A percentile compares a stretch with the other conserved stretches of the same genome.
phyloP scores from a whole-genome alignment of 1,140 invertebrate species.

The Drosophila pruinosa region DNA sequence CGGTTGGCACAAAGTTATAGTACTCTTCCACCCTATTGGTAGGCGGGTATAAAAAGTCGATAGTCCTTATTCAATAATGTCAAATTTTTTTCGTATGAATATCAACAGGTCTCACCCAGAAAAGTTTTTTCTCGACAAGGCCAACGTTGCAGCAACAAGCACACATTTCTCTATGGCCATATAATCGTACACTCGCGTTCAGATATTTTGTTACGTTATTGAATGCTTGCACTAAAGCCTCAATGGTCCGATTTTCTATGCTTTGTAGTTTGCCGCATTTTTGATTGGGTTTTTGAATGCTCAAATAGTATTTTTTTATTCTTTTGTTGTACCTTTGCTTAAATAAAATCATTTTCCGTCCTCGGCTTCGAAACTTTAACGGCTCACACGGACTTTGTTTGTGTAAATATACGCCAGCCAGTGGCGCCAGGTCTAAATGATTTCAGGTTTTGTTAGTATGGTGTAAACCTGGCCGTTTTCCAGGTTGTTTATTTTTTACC shows the following conservation, averaged over 20 bases:
- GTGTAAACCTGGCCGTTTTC: slow-evolving; percentile 32
- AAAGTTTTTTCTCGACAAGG: no score
- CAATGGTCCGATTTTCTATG: neutral
- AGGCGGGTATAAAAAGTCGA: no score
- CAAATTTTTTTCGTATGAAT: no score
- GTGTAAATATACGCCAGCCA: slow-evolving; percentile 71
- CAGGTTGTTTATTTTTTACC: slow-evolving; percentile 42
- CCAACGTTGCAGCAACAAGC: no score
- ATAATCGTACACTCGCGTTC: neutral
- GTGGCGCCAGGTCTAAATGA: slow-evolving; percentile 52
- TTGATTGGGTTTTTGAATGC: slow-evolving; percentile 70
- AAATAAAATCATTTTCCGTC: slow-evolving; percentile 39
- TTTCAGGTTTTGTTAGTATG: neutral
- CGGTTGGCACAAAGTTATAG: no score
- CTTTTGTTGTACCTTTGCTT: slow-evolving; percentile 44
- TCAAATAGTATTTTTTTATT: slow-evolving; percentile 52
- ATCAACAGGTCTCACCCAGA: no score
- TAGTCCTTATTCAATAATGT: no score
- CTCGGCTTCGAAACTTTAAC: slow-evolving; percentile 72
- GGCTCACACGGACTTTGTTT: slow-evolving; percentile 70
- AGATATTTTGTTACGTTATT: slow-evolving; percentile 74
- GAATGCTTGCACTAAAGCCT: slow-evolving; percentile 38
- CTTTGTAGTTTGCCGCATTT: slow-evolving; percentile 78
- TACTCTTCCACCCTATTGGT: no score
- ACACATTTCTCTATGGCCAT: slow-evolving; percentile 23